A percentile compares a stretch with the other conserved stretches of the same genome.
These are phyloP conservation scores for Portevinia maculata DNA, from an alignment of 2,888 invertebrate species.

Conservation along the genomic window DNA sequence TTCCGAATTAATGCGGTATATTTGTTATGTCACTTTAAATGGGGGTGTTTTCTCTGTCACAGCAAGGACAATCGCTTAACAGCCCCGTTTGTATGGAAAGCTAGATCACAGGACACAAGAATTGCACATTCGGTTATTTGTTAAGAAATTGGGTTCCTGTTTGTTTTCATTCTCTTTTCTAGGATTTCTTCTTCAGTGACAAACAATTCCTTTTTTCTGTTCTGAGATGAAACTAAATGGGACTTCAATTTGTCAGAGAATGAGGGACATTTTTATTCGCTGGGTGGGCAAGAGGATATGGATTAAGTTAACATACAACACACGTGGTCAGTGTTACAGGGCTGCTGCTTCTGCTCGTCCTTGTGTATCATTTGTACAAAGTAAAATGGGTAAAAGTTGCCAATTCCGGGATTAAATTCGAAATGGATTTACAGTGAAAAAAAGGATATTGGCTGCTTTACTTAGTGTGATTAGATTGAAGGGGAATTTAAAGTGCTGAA, in stretches of 20 bases:
- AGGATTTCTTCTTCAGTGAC: conserved; percentile 42
- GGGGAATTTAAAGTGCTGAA: conserved; percentile 63
- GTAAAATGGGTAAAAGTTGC: conserved; percentile 65
- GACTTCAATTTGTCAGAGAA: conserved; percentile 69
- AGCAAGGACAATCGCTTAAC: conserved; percentile 68
- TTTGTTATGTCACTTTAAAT: conserved; percentile 72
- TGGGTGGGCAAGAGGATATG: conserved; percentile 3
- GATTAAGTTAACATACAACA: conserved; percentile 66
- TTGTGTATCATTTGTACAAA: conserved; percentile 25
- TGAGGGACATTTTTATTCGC: conserved; percentile 62
- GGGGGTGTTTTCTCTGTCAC: conserved; percentile 57
- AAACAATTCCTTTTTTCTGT: conserved; percentile 67
- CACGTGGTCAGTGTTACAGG: conserved; percentile 65
- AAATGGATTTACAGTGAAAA: conserved; percentile 69
- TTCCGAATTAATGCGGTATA: conserved; percentile 71
- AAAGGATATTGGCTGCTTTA: conserved; percentile 68
- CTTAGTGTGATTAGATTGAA: conserved; percentile 69
- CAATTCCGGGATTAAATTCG: conserved; percentile 72
- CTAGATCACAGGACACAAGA: conserved; percentile 30
- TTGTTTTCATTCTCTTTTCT: neutral
- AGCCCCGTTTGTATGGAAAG: conserved; percentile 43
- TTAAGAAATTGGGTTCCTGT: conserved; percentile 61
- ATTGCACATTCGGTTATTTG: conserved; percentile 68
- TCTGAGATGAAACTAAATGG: conserved; percentile 64
- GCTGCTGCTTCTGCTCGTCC: neutral